Percentiles rank a stretch among this genome's conserved stretches.
Conservation (phyloP, 2,888 invertebrate species). For the Vanessa cardui region DNA sequence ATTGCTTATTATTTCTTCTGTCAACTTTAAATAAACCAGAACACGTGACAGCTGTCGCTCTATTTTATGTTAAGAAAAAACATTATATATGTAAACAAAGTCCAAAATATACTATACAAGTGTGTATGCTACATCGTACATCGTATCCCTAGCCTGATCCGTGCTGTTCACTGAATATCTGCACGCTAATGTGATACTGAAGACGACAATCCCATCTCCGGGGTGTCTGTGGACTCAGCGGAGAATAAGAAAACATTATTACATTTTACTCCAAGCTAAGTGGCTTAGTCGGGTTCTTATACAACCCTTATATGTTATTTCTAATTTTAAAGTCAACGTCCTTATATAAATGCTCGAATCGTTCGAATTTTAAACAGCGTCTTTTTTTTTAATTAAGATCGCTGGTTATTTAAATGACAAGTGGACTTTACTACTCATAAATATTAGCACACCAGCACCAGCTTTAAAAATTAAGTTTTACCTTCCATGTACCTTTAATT, state of each 20-base stretch:
- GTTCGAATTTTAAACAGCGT: too few species aligned
- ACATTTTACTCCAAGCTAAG: slow-evolving; percentile 3
- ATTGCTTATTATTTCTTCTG: too few species aligned
- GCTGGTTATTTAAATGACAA: too few species aligned
- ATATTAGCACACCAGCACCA: too few species aligned
- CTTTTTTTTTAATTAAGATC: too few species aligned
- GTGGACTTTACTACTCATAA: too few species aligned
- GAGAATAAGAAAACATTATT: slow-evolving; percentile 10
- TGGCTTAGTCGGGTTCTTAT: not conserved
- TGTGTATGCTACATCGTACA: not conserved
- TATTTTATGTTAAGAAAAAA: not conserved
- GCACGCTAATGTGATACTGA: slow-evolving; percentile 29
- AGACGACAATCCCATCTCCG: slow-evolving; percentile 24
- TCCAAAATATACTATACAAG: not conserved
- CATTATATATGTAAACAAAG: not conserved
- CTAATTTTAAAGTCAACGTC: not conserved
- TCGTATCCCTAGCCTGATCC: not conserved
- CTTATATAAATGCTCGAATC: too few species aligned
- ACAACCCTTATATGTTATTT: not conserved
- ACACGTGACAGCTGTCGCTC: not conserved
- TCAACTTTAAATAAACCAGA: too few species aligned
- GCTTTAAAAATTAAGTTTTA: too few species aligned
- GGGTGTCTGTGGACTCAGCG: slow-evolving; percentile 12
- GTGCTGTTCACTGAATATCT: slow-evolving; percentile 12
- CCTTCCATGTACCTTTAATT: too few species aligned